A percentile compares a stretch with the other conserved stretches of the same genome.
These are phyloP conservation scores for Hydrolagus affinis DNA, from an alignment of 2,113 vertebrate species.

Conservation along the genomic window DNA sequence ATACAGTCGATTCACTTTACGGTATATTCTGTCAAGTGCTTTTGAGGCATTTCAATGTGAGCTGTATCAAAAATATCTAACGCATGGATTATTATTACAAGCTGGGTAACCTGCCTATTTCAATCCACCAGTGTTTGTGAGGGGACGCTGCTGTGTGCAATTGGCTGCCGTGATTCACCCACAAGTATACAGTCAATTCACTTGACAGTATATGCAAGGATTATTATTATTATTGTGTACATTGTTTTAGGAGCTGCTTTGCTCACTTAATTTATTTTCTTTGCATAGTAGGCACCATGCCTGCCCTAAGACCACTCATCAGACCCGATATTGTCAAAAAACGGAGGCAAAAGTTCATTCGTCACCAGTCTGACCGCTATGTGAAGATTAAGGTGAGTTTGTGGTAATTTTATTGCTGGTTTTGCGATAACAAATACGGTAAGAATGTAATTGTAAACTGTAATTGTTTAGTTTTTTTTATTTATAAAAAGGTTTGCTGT, in stretches of 20 bases:
- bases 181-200: not conserved
- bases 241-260: not conserved
- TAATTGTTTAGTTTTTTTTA: not conserved
- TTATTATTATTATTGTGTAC: not conserved
- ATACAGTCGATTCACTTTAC: too few relatives aligned
- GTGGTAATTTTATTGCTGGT: not conserved
- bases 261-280: not conserved
- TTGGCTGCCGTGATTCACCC: not conserved
- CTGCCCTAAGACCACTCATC: conserved; percentile 79
- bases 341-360: conserved; percentile 94
- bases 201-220: too few relatives aligned
- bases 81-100: too few relatives aligned
- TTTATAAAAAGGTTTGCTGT: not conserved
- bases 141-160: too few relatives aligned
- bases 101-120: too few relatives aligned
- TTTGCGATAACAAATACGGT: not conserved
- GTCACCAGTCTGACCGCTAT: conserved; percentile 95
- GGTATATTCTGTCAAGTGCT: too few relatives aligned
- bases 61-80: too few relatives aligned
- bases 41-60: too few relatives aligned
- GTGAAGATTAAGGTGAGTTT: conserved; percentile 81
- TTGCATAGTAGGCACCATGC: conserved; percentile 65
- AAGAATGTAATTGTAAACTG: too few relatives aligned
- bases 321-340: conserved; percentile 94
- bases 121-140: too few relatives aligned